phyloP scores from a whole-genome alignment of 2,113 vertebrate species.

The Herpailurus yagouaroundi region DNA sequence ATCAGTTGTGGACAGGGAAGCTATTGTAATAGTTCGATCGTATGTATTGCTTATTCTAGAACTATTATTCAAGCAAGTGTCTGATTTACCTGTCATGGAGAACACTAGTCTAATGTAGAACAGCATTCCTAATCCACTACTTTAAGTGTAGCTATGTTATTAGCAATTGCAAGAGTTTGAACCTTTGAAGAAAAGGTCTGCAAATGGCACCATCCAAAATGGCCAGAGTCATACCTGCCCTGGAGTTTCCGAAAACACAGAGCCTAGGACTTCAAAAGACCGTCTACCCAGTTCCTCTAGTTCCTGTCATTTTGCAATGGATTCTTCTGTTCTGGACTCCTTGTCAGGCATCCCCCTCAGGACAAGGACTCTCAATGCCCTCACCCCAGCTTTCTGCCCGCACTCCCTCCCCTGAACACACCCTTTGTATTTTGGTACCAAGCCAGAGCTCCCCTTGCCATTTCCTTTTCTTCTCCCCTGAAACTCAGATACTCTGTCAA shows the following conservation, averaged over 20 bases:
- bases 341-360: neutral
- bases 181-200: neutral
- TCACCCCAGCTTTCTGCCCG: neutral
- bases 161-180: neutral
- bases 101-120: rapidly evolving
- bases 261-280: neutral
- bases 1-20: neutral
- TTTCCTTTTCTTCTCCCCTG: constrained; percentile 37
- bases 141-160: neutral
- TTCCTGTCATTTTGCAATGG: neutral
- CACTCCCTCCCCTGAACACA: neutral
- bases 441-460: neutral
- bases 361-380: neutral
- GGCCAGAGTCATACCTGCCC: neutral
- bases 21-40: neutral
- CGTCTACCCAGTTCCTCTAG: neutral
- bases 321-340: neutral
- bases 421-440: neutral
- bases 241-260: neutral
- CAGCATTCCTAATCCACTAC: neutral
- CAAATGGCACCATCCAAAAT: neutral
- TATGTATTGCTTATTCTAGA: neutral
- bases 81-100: neutral
- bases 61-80: neutral
- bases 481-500: neutral